A percentile compares a stretch with the other conserved stretches of the same genome.
These are phyloP conservation scores for Aldabrachelys gigantea DNA, from an alignment of 2,113 vertebrate species.

Conservation along the genomic window DNA sequence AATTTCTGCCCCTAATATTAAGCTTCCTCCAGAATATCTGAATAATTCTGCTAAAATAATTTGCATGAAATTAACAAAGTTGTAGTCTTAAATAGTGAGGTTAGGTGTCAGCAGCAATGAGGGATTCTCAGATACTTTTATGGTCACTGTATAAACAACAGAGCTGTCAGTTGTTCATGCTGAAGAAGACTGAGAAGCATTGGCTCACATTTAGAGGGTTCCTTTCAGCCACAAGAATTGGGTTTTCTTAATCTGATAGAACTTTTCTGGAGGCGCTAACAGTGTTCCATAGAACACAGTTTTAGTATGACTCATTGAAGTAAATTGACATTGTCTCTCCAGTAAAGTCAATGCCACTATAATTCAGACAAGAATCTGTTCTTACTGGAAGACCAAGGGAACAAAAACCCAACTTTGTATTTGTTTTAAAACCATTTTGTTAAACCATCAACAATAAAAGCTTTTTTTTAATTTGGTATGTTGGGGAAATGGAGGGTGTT, in stretches of 20 bases:
- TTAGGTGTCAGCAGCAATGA: not conserved
- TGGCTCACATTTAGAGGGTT: not conserved
- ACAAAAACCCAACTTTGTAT: not conserved
- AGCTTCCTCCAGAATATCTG: not conserved
- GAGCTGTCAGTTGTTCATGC: not conserved
- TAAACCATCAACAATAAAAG: not conserved
- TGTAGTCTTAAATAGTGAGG: not conserved
- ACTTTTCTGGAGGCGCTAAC: no score
- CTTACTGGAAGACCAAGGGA: not conserved
- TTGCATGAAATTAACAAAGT: not conserved
- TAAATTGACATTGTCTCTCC: not conserved
- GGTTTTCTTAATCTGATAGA: not conserved
- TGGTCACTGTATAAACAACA: not conserved
- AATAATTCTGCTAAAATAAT: not conserved
- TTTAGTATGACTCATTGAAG: conserved; percentile 16
- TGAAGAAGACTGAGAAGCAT: not conserved
- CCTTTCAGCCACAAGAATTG: not conserved
- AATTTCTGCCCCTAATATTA: not conserved
- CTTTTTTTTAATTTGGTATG: no score
- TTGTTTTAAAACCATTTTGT: not conserved
- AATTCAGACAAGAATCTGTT: no score
- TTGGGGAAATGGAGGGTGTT: no score
- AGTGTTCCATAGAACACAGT: accelerated
- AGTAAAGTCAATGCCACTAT: not conserved
- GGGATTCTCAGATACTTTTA: not conserved